Percentiles rank a stretch among this genome's conserved stretches.
Evolutionary conservation across 1,140 invertebrate genomes (phyloP).

Genomic region (Drosophila insularis): DNA sequence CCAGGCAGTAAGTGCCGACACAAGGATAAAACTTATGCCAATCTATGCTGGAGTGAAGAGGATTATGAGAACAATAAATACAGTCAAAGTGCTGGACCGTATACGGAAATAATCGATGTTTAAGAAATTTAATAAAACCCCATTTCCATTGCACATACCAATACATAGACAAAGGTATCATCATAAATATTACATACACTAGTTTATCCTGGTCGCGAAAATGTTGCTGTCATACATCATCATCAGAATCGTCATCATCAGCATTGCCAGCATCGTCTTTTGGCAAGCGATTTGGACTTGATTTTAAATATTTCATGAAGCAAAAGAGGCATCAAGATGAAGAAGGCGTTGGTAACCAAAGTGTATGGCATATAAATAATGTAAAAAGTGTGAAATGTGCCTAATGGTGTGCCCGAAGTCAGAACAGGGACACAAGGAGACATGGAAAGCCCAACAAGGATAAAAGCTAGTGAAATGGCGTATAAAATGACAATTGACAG

Average conservation of each 20-base stretch:
- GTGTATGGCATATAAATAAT: slow-evolving; percentile 63
- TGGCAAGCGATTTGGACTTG: slow-evolving; percentile 38
- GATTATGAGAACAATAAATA: slow-evolving; percentile 11
- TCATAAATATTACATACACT: neutral
- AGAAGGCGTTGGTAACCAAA: slow-evolving; percentile 11
- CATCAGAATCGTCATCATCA: slow-evolving; percentile 13
- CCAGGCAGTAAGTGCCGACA: neutral
- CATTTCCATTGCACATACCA: neutral
- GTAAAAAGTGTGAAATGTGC: slow-evolving; percentile 79
- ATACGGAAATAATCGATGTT: neutral
- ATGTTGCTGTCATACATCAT: slow-evolving; percentile 13
- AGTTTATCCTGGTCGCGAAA: neutral
- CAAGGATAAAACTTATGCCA: slow-evolving; percentile 8
- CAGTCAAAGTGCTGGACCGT: slow-evolving; percentile 8
- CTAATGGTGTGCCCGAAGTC: slow-evolving; percentile 72
- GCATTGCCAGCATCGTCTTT: slow-evolving; percentile 35
- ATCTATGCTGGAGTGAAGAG: slow-evolving; percentile 27
- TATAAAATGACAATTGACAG: slow-evolving; percentile 78
- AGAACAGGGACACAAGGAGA: slow-evolving; percentile 10
- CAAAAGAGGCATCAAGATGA: slow-evolving; percentile 25
- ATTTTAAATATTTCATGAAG: slow-evolving; percentile 69
- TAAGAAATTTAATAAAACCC: neutral
- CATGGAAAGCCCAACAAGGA: neutral
- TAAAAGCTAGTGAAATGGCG: slow-evolving; percentile 62
- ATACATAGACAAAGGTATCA: neutral